Evolutionary conservation across 2,113 vertebrate species (phyloP).

Genomic region (Pelvicachromis taeniatus): DNA sequence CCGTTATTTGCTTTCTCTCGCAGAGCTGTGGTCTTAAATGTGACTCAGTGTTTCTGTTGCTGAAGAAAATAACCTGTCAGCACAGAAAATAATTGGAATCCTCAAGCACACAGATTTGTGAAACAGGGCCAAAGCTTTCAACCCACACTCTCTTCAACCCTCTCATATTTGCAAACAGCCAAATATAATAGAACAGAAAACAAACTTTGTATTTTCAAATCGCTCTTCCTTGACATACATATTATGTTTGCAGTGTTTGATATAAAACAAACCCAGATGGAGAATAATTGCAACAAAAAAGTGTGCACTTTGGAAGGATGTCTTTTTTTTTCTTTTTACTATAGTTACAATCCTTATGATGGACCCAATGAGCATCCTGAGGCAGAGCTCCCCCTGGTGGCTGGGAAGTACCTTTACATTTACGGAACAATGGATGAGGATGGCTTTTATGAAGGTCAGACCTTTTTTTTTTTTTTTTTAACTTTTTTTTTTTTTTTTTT

Average conservation of each 20-base stretch:
- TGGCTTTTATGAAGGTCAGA: slow-evolving; percentile 94
- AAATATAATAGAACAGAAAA: not conserved
- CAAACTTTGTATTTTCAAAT: slow-evolving; percentile 3
- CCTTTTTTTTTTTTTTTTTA: fast-evolving
- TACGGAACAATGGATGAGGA: slow-evolving; percentile 99
- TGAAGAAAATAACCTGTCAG: slow-evolving; percentile 53
- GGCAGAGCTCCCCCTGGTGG: slow-evolving; percentile 93
- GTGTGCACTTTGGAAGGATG: not conserved
- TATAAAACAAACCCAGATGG: not conserved
- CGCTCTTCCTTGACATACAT: not conserved
- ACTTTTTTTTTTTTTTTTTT: no score
- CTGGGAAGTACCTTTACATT: slow-evolving; percentile 96
- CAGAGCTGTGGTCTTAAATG: slow-evolving; percentile 25
- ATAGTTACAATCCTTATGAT: slow-evolving; percentile 95
- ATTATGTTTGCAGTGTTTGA: not conserved
- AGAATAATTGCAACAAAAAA: not conserved
- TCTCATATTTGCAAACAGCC: not conserved
- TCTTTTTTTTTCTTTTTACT: not conserved
- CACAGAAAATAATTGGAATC: slow-evolving; percentile 56
- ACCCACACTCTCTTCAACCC: not conserved
- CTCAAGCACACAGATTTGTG: slow-evolving; percentile 38
- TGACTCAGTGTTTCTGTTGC: slow-evolving; percentile 47
- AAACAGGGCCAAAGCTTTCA: slow-evolving; percentile 23
- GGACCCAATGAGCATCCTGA: slow-evolving; percentile 98
- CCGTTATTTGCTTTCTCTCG: slow-evolving; percentile 19